phyloP scores from a whole-genome alignment of 64 coral and sea anemone genomes.

The Montipora efflorescens region DNA sequence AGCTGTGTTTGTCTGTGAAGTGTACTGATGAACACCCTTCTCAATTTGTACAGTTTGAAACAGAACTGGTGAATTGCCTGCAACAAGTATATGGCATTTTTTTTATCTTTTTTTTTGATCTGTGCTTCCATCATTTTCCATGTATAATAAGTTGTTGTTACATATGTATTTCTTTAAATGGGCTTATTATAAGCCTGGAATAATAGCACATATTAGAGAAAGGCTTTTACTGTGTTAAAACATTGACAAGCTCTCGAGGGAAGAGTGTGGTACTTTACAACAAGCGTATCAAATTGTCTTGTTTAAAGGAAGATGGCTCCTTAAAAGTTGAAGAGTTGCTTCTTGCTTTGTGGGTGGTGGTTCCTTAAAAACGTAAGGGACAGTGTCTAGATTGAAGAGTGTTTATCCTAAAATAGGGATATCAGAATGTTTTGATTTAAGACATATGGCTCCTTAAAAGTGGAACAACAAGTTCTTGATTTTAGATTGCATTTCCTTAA shows the following conservation, averaged over 20 bases:
- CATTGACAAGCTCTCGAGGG: too few species aligned
- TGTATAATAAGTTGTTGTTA: background rate
- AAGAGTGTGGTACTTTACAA: too few species aligned
- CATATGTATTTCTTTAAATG: background rate
- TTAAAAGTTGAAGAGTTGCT: too few species aligned
- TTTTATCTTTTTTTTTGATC: too few species aligned
- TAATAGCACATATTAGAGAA: too few species aligned
- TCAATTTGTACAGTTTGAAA: background rate
- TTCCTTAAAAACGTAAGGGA: background rate
- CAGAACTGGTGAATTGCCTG: conserved; percentile 13
- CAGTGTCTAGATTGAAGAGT: background rate
- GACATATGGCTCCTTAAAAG: background rate
- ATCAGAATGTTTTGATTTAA: background rate
- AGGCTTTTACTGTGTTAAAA: too few species aligned
- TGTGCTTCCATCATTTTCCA: background rate
- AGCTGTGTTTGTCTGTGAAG: too few species aligned
- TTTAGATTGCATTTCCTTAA: background rate
- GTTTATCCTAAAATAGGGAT: background rate
- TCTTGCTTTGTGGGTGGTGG: too few species aligned
- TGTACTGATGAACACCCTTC: too few species aligned
- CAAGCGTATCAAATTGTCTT: too few species aligned
- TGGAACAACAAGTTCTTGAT: background rate
- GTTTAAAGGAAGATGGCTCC: too few species aligned
- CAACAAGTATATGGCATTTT: background rate
- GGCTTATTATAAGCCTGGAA: too few species aligned